phyloP scores from a whole-genome alignment of 2,797 vertebrate species.

The Crax fasciolata region DNA sequence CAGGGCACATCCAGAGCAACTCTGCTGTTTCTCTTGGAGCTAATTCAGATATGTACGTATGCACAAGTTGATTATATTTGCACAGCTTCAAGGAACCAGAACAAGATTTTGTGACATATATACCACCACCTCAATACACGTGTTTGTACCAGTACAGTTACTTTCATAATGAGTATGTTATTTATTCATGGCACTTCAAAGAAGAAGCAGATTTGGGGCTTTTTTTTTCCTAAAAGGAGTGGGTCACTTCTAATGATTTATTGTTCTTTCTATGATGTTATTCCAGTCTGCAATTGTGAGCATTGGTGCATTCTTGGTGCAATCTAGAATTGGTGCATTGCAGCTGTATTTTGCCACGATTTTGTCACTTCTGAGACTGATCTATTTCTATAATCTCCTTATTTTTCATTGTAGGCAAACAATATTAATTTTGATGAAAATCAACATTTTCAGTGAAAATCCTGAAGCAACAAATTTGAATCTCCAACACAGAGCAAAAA shows the following conservation, averaged over 20 bases:
- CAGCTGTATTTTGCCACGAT: background rate
- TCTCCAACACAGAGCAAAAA: background rate
- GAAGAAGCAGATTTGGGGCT: too few species aligned
- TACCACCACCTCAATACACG: too few species aligned
- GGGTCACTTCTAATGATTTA: background rate
- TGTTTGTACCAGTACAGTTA: background rate
- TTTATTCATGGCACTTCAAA: background rate
- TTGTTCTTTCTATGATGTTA: background rate
- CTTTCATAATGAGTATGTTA: background rate
- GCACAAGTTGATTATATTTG: background rate
- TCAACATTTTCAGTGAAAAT: background rate
- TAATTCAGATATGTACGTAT: accelerated
- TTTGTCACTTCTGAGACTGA: background rate
- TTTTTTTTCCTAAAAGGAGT: background rate
- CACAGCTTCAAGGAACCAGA: background rate
- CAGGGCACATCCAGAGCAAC: background rate
- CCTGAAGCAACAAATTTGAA: background rate
- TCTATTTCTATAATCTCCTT: background rate
- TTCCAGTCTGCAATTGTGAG: background rate
- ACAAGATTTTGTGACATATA: background rate
- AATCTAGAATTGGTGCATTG: background rate
- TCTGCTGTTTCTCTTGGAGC: background rate
- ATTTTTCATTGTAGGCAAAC: background rate
- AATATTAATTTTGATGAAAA: background rate
- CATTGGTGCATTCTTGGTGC: too few species aligned